Evolutionary conservation across 2,888 invertebrate species (phyloP), one percentile per base, ranked within the genome.

Genomic region (Hanleya hanleyi): DNA sequence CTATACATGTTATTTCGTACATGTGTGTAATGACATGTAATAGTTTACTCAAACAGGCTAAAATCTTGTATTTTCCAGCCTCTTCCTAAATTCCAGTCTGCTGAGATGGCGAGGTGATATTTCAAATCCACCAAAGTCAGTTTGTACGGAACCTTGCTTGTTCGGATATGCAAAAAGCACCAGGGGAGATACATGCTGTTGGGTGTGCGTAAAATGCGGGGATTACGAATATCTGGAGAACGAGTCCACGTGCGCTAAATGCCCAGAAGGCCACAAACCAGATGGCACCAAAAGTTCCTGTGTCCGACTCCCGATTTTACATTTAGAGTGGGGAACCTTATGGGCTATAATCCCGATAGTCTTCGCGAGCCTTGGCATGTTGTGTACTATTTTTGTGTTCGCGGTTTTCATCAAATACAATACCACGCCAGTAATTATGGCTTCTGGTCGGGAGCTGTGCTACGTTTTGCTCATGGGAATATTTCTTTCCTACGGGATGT

Each of bases 371-470:
- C 87, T 93, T 61, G 94, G 94, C 6, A 93, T 94, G 68, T 85
- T 93, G 51, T 91, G 92, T 78, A 93, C 94, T 1, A 85, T 93
- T 50, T 93, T 94, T 86, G 93, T 94, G 2, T 91, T 93, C n/a
- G 91, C 92, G 61, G 93, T 94, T 6, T 94, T 95, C 88, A 91
- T 94, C 61, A 92, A 92, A 85, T 93, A 88, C 86, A 92, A 91
- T 80, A 91, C 91, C 65, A 95, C 95, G 0, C 95, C 95, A 0
- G 92, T 95, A 41, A 94, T 95, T 75, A 95, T 95, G 93, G 95
- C 95, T 1, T 94, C 94, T 0, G 95, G 95, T 0, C 91, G 95
- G 15, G 95, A 95, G 85, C 91, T 95, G 9, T 95, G 95, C 89
- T 95, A 95, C 88, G 94, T 95, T 18, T 92, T 95, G 41, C 91